Conservation (phyloP, 92 coral and sea anemone genomes). For the Actinostola sp. region DNA sequence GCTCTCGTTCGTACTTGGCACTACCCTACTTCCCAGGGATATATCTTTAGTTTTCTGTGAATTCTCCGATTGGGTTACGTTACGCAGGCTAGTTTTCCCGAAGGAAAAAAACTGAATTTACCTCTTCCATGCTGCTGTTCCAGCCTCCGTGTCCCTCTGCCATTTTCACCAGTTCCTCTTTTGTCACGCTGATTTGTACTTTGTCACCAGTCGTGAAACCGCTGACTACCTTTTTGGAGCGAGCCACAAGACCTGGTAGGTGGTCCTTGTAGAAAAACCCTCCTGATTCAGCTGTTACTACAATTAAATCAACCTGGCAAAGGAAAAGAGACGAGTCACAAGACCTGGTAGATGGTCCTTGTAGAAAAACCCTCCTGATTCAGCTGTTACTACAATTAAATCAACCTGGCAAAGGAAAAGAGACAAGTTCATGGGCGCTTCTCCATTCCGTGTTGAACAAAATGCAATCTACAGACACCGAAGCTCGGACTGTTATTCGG, state of each 20-base stretch:
- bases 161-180: slow-evolving; percentile 43
- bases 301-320: slow-evolving; percentile 61
- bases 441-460: too few relatives aligned
- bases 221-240: slow-evolving; percentile 35
- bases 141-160: slow-evolving; percentile 67
- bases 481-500: too few relatives aligned
- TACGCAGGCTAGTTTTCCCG: too few relatives aligned
- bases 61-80: too few relatives aligned
- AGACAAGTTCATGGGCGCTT: slow-evolving; percentile 3
- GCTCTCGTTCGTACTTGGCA: too few relatives aligned
- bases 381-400: slow-evolving; percentile 46
- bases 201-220: slow-evolving; percentile 63
- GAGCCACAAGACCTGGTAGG: slow-evolving; percentile 38
- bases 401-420: slow-evolving; percentile 59
- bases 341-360: slow-evolving; percentile 59
- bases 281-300: slow-evolving; percentile 46
- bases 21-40: too few relatives aligned
- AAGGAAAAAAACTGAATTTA: neutral
- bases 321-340: slow-evolving; percentile 8
- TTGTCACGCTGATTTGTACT: slow-evolving; percentile 35
- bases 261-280: slow-evolving; percentile 65
- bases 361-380: slow-evolving; percentile 56
- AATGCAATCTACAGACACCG: too few relatives aligned
- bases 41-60: too few relatives aligned
- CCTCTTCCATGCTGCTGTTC: slow-evolving; percentile 62